Base-by-base conservation (phyloP, 1,140 invertebrate genomes). In the Aphelinus certus region DNA sequence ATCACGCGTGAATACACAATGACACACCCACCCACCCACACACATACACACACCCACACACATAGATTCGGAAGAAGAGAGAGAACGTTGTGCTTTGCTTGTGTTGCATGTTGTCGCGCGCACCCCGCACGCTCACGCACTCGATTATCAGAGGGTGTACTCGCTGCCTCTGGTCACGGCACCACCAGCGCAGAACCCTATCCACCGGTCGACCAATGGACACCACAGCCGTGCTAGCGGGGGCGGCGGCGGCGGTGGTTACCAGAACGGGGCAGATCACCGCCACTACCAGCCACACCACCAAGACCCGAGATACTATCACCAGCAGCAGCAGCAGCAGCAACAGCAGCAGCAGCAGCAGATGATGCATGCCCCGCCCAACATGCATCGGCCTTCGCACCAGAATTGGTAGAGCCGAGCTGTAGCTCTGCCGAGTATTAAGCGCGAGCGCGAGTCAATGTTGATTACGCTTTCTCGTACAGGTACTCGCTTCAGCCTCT, bases 141-240 rank as follows among this genome's bases (percentile, higher is more conserved):
- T 3, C 42, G 42, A 60, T 26, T 56, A 77, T 81, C 84, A 89
- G 88, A 87, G 87, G 85, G 88, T 89, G 82, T 89, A 89, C 85
- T 88, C 88, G 85, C 87, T 89, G 82, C 88, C 88, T 84, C 82
- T 88, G 87, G 85, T 82, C 77, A 80, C 85, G 82, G 84, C 85
- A 86, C 79, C 85, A 85, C 80, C 85, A 88, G 82, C 82, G 82
- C 80, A 81, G 86, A 80, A 85, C 85, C 70, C 83, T 85, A 26
- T 26, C 77, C 82, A 80, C 75, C 82, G 73, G 49, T 43, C 58
- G 72, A 76, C 47, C 74, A 80, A 69, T 76, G 79, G 67, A 72
- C 78, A 62, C 42, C 77, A 82, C 62, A 66, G 78, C 45, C 79
- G 79, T 46, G 46, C 46, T 26, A n/a, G 46, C 61, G 10, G 2